Conservation (phyloP, 2,888 invertebrate genomes). For the Automeris io region DNA sequence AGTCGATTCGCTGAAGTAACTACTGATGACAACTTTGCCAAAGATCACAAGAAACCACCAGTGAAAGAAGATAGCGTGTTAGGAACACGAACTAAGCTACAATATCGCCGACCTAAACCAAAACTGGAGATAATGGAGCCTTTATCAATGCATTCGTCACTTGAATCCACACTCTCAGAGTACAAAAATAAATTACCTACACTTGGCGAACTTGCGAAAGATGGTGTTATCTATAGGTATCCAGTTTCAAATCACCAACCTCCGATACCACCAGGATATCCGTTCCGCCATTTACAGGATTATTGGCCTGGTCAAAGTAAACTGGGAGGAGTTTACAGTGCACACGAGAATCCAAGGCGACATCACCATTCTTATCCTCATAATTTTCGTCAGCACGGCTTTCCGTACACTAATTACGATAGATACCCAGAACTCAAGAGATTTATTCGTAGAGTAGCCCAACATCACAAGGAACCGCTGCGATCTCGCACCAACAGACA, state of each 20-base stretch:
- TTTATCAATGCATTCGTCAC: slow-evolving; percentile 17
- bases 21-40: slow-evolving; percentile 65
- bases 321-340: slow-evolving; percentile 57
- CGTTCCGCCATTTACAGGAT: slow-evolving; percentile 64
- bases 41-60: slow-evolving; percentile 49
- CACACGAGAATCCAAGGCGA: slow-evolving; percentile 60
- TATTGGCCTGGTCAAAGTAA: slow-evolving; percentile 63
- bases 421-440: slow-evolving; percentile 43
- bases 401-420: slow-evolving; percentile 34
- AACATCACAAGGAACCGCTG: slow-evolving; percentile 41
- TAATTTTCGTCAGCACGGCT: slow-evolving; percentile 48
- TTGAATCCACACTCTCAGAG: slow-evolving; percentile 15
- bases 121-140: slow-evolving; percentile 34
- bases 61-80: slow-evolving; percentile 54
- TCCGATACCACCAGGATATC: slow-evolving; percentile 59
- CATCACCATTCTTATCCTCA: slow-evolving; percentile 68
- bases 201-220: slow-evolving; percentile 32
- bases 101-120: slow-evolving; percentile 60
- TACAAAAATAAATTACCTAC: slow-evolving; percentile 21
- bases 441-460: slow-evolving; percentile 44
- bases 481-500: slow-evolving; percentile 49
- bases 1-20: slow-evolving; percentile 71
- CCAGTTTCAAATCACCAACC: slow-evolving; percentile 60
- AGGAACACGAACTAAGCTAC: slow-evolving; percentile 65
- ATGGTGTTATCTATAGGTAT: slow-evolving; percentile 53